phyloP scores from a whole-genome alignment of 2,113 vertebrate genomes.

The Barnardius zonarius region DNA sequence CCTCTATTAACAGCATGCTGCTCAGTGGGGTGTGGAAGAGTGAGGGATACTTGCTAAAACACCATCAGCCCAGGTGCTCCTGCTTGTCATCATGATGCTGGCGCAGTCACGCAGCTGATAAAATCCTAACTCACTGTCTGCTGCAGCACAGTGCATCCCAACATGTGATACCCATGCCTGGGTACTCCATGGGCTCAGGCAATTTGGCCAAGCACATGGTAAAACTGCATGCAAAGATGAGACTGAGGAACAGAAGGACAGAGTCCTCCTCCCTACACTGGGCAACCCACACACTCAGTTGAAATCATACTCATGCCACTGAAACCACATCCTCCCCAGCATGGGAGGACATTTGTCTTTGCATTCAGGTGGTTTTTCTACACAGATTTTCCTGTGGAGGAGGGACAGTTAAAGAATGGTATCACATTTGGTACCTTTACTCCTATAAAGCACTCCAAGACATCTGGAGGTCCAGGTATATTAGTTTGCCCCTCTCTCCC shows the following conservation, averaged over 20 bases:
- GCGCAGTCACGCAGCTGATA: background rate
- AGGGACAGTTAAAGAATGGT: background rate
- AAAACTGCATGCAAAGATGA: background rate
- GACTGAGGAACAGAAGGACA: background rate
- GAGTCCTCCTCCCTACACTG: background rate
- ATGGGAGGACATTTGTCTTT: background rate
- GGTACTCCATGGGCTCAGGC: background rate
- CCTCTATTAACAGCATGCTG: background rate
- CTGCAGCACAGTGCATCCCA: background rate
- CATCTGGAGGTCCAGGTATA: background rate
- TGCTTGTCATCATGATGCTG: no score
- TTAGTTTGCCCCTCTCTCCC: background rate
- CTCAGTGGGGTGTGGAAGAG: background rate
- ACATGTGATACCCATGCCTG: fast-evolving
- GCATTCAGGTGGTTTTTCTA: background rate
- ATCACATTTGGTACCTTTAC: background rate
- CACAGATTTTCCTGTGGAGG: background rate
- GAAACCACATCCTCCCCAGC: background rate
- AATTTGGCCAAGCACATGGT: background rate
- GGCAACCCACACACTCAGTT: background rate
- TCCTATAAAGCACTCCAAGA: background rate
- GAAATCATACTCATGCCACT: background rate
- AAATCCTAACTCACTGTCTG: background rate
- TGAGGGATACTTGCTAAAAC: background rate
- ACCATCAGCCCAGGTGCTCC: background rate